Percentiles rank a stretch among this genome's conserved stretches.
These are phyloP conservation scores for Cremastobaeus sp. DNA, from an alignment of 2,888 invertebrate species.

Conservation along the genomic window DNA sequence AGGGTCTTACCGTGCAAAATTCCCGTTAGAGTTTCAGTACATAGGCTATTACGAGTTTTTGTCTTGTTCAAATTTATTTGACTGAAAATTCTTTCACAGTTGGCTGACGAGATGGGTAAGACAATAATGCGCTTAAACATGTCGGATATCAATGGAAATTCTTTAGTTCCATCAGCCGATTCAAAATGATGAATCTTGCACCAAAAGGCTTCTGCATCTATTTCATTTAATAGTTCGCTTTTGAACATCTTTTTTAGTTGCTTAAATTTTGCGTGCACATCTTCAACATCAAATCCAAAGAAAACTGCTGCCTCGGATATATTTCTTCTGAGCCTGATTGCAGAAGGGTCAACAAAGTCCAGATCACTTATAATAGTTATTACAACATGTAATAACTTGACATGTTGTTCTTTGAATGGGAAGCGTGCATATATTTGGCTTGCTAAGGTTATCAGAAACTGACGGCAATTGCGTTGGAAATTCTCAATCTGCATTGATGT, in stretches of 20 bases:
- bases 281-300: conserved; percentile 3
- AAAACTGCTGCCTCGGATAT: conserved; percentile 6
- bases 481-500: not conserved
- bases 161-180: conserved; percentile 1
- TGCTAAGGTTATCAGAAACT: not conserved
- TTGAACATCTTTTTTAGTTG: conserved; percentile 9
- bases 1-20: too few species aligned
- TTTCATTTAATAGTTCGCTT: conserved; percentile 9
- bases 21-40: too few species aligned
- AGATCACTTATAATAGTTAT: too few species aligned
- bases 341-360: not conserved
- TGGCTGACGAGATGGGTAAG: conserved; percentile 30
- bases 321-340: not conserved
- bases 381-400: too few species aligned
- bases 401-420: not conserved
- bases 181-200: not conserved
- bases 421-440: not conserved
- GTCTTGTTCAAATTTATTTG: too few species aligned
- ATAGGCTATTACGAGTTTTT: too few species aligned
- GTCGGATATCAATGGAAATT: conserved; percentile 24
- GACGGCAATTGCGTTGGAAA: not conserved
- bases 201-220: conserved; percentile 9
- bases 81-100: too few species aligned
- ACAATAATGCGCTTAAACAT: not conserved
- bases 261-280: conserved; percentile 14